Base-by-base conservation (phyloP, 2,888 invertebrate genomes). In the Heteropelma amictum region DNA sequence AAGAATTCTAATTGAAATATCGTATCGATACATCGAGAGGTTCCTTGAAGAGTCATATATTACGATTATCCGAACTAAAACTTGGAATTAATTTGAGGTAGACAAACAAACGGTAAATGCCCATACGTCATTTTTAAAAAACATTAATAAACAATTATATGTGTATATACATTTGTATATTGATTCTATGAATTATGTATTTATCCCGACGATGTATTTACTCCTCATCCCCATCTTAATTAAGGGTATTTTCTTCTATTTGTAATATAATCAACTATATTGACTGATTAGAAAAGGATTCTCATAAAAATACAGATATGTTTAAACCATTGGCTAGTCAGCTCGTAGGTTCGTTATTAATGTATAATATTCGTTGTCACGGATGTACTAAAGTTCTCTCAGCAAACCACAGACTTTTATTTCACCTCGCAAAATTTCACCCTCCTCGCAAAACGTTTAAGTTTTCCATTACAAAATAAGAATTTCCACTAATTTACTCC, bases 271-370 rank as follows among this genome's bases (percentile, higher is more conserved):
- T 71, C 21, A 71, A 68, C 33, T n/a, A n/a, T 76, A 61, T 58
- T 74, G 69, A 69, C 77, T 77, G 83, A 78, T 79, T 84, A 81
- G 75, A 83, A 87, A 84, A 85, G 79, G 79, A 84, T 82, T 76
- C 76, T 83, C 83, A 84, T 83, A 81, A 86, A 85, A 86, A 86
- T 86, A 86, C 83, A 83, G 84, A 86, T 86, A 86, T 84, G 82
- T 84, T 80, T 71, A 64, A 69, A 56, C 68, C 69, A 45, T 70
- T 61, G 54, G 61, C 60, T 19, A 45, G 67, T 63, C 49, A 61
- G 65, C 65, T 42, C 71, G 28, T 61, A 71, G 60, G 78, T 68
- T 69, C 51, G 53, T 69, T 77, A 65, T 75, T 67, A 70, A 54
- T 54, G n/a, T 35, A 54, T 33, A 54, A 68, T 68, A 72, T 72